Base-by-base conservation (phyloP, 2,888 invertebrate genomes). In the Sylvicola cinctus region DNA sequence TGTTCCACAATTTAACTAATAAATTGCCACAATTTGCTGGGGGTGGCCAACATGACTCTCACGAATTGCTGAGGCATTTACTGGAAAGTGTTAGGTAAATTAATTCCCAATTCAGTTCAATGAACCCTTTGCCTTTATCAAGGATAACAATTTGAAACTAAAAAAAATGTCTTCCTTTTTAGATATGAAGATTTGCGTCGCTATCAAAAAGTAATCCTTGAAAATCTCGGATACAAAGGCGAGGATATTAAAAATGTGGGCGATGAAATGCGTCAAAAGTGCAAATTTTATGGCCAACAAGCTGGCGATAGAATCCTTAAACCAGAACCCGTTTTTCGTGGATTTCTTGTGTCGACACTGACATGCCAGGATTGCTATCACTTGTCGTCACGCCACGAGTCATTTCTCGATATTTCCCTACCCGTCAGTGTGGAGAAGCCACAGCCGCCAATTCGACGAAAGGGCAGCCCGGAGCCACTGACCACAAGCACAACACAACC, bases 1-100 rank as follows among this genome's bases (percentile, higher is more conserved):
- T 81, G 31, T 63, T 78, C 17, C 62, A 64, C 2, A 67, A 68
- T 38, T 60, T 80, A 15, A 72, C 70, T 37, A 62, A 58, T 42
- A 74, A 74, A 44, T 64, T 74, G 49, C 79, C 83, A 0, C 79
- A 90, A 52, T 95, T 93, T 54, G 78, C 80, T 34, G 90, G 90
- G 8, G 88, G 81, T 3, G 84, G 90, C 46, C 95, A 98, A 50
- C 96, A 98, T 49, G 96, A 98, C 54, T 76, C 95, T 0, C 96
- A 98, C 49, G 96, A 98, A 55, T 60, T 96, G 36, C 63, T 98
- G 13, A 62, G 95, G 35, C 85, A 87, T 58, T 60, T 96, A 31
- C 60, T 96, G 33, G 93, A 96, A 55, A 78, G 77, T 42, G 80
- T 93, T 42, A 70, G 80, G 55, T 74, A 58, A 31, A 3, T 20